Base-by-base conservation (phyloP, 2,888 invertebrate species). In the Drosophila tripunctata region DNA sequence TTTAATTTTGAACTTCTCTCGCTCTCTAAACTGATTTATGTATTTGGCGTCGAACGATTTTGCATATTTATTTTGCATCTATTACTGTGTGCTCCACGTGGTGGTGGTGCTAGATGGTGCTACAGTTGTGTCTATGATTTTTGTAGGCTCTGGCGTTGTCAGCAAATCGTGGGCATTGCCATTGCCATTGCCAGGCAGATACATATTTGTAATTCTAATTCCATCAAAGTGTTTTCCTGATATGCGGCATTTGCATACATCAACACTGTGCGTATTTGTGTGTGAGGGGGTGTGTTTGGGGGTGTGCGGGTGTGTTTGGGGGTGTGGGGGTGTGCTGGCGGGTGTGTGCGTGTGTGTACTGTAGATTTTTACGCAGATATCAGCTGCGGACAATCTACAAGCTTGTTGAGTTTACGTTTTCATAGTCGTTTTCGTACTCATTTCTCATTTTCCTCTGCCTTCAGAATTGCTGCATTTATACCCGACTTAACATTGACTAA, bases 51-150 rank as follows among this genome's bases (percentile, higher is more conserved):
- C 50, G 52, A 63, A 43, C 60, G 65, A 68, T 75, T 82, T 77
- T 70, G 77, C 87, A 83, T 88, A 84, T 88, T 86, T 88, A 87
- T 80, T 69, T 80, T 80, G 83, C 75, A 79, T 88, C 80, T 68
- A 77, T 80, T 83, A 58, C 62, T 30, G 45, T 24, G 58, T 12
- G 54, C 10, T 24, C 10, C 21, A 36, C 4, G 15, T 35, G 48
- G 6, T 22, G 36, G 5, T 21, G 19, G 45, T 8, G 30, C 30
- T n/a, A 43, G 47, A 17, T 52, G 17, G 4, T 22, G 44, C 19
- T 36, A n/a, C n/a, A n/a, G 41, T 30, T 48, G 30, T 22, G 30
- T 14, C 40, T 40, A 27, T 22, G 14, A 47, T 30, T 40, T 51
- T 2, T 19, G 19, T 31, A 31, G 31, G 45, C 31, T 33, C 19